These are phyloP conservation scores for Alcedo atthis DNA, from an alignment of 2,797 vertebrate species.

Conservation along the genomic window DNA sequence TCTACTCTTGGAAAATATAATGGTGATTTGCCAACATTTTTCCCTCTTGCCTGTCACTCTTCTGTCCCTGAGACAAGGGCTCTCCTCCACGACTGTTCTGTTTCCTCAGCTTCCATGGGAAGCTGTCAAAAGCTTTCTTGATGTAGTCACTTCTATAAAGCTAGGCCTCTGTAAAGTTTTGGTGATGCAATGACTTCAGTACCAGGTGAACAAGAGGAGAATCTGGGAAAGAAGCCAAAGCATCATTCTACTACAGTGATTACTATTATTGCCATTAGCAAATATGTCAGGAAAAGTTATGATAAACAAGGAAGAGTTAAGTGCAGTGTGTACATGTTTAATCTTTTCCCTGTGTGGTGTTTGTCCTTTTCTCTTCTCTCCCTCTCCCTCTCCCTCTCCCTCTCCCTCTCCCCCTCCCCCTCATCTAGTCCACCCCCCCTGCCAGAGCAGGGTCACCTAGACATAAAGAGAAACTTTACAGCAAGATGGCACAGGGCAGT, in stretches of 20 bases:
- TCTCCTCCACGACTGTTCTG: background rate
- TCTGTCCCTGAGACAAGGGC: background rate
- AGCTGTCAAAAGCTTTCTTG: background rate
- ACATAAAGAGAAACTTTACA: background rate
- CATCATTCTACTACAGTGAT: background rate
- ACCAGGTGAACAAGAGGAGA: background rate
- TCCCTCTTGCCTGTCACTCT: background rate
- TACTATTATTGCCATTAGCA: constrained; percentile 39
- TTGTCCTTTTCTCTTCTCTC: background rate
- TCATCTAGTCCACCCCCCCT: no score
- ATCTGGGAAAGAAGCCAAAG: constrained; percentile 36
- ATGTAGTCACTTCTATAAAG: background rate
- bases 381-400: background rate
- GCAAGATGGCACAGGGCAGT: background rate
- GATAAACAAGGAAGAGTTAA: constrained; percentile 22
- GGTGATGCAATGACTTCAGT: background rate
- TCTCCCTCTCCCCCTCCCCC: no score
- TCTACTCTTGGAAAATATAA: background rate
- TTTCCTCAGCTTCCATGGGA: background rate
- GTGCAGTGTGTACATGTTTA: background rate
- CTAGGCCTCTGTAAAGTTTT: background rate
- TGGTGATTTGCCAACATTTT: background rate
- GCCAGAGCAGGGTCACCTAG: no score
- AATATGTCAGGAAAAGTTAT: constrained; percentile 1
- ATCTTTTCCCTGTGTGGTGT: background rate